Base-by-base conservation (phyloP, 2,888 invertebrate genomes). In the Trichogramma evanescens region DNA sequence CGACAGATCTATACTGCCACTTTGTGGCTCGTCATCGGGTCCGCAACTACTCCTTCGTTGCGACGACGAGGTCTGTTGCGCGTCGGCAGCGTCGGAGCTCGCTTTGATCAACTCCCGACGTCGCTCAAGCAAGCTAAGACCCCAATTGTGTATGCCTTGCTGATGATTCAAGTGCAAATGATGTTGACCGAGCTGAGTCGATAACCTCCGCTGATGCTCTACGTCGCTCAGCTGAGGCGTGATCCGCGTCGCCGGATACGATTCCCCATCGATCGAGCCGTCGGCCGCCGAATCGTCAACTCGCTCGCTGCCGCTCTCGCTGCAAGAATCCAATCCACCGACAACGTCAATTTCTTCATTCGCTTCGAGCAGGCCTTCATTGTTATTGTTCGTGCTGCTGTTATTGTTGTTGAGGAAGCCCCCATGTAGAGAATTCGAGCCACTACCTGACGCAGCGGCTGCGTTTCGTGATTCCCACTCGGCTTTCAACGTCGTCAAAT, bases 401-500 rank as follows among this genome's bases (percentile, higher is more conserved):
- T 76, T 78, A 59, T 73, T 70, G 65, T 74, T 72, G 58, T 49
- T 50, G 38, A 41, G 66, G 63, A 71, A 73, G 52, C 72, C 58
- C 5, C 71, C 66, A 62, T 67, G 71, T 2, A 71, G 63, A 80
- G 88, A 87, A 76, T 86, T 85, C 66, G 85, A 84, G 71, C 87
- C 87, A 56, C 87, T 87, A 69, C 84, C 85, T 43, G 70, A 64
- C 0, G 76, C 74, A 26, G 26, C 26, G 8, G 73, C 70, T 1
- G 76, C 73, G 54, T 72, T 73, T 3, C 77, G 91, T 8, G 89
- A 87, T 70, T 93, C 84, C 82, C 93, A 93, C 76, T 94, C 93
- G 52, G 89, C 83, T 70, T 90, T 88, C 55, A 94, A 80, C 4
- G 93, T 89, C 71, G 92, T 90, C 64, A 94, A 79, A 77, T 93